A percentile compares a stretch with the other conserved stretches of the same genome.
phyloP scores from a whole-genome alignment of 2,888 invertebrate species.

The Apotomis capreana region DNA sequence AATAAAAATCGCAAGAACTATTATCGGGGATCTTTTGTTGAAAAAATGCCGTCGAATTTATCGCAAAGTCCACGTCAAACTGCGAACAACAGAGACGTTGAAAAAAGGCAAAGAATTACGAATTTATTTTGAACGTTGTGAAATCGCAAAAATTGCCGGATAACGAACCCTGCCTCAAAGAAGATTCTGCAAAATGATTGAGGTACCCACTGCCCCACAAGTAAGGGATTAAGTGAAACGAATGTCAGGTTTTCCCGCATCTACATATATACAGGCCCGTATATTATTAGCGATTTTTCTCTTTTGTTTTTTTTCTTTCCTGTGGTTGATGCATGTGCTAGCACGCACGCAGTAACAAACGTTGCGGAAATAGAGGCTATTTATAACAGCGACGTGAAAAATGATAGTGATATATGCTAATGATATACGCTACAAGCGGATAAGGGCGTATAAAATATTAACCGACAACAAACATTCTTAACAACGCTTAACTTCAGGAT shows the following conservation, averaged over 20 bases:
- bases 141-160: slow-evolving; percentile 66
- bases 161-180: slow-evolving; percentile 52
- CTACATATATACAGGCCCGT: not conserved
- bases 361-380: slow-evolving; percentile 8
- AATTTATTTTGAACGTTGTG: slow-evolving; percentile 53
- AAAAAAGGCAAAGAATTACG: slow-evolving; percentile 38
- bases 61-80: slow-evolving; percentile 31
- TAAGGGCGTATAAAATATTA: slow-evolving; percentile 20
- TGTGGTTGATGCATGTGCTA: slow-evolving; percentile 2
- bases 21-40: slow-evolving; percentile 16
- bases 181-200: slow-evolving; percentile 31
- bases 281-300: slow-evolving; percentile 2
- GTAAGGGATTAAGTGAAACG: slow-evolving; percentile 1
- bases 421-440: not conserved
- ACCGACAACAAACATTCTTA: slow-evolving; percentile 4
- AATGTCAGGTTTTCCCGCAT: slow-evolving; percentile 1
- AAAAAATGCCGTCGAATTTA: slow-evolving; percentile 9
- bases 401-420: slow-evolving; percentile 9
- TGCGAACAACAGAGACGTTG: slow-evolving; percentile 39
- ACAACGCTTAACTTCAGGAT: slow-evolving; percentile 14
- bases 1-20: slow-evolving; percentile 6
- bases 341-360: slow-evolving; percentile 22
- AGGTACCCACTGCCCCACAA: not conserved
- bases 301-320: slow-evolving; percentile 3
- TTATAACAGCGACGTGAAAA: slow-evolving; percentile 31